Evolutionary conservation across 1,140 invertebrate species (phyloP).

Genomic region (Cephus cinctus): DNA sequence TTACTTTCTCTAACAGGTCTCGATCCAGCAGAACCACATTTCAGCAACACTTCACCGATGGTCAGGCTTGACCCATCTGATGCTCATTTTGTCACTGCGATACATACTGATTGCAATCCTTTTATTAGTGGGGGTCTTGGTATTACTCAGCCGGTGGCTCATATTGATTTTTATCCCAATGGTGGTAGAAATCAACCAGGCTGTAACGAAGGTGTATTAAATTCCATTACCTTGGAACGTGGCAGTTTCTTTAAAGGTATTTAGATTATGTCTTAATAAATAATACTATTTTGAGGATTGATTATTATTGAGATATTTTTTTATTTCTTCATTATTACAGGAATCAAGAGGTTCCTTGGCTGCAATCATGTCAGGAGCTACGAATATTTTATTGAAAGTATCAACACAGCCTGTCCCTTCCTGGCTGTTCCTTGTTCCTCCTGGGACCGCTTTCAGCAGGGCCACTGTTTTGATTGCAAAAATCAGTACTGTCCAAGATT

Average conservation of each 20-base stretch:
- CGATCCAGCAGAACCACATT: slow-evolving; percentile 91
- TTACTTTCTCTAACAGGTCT: slow-evolving; percentile 62
- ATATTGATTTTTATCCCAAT: slow-evolving; percentile 90
- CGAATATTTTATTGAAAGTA: slow-evolving; percentile 83
- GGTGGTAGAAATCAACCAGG: slow-evolving; percentile 84
- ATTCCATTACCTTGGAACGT: slow-evolving; percentile 66
- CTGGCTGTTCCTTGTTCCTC: slow-evolving; percentile 73
- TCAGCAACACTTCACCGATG: slow-evolving; percentile 76
- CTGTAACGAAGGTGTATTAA: slow-evolving; percentile 70
- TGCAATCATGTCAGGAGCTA: slow-evolving; percentile 86
- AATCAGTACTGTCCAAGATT: slow-evolving; percentile 69
- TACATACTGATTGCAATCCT: slow-evolving; percentile 84
- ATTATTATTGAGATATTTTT: neutral
- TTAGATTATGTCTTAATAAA: no score
- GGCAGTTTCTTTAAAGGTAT: slow-evolving; percentile 64
- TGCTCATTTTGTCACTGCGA: slow-evolving; percentile 82
- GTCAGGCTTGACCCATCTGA: slow-evolving; percentile 84
- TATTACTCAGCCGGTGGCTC: slow-evolving; percentile 76
- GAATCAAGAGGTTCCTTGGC: slow-evolving; percentile 73
- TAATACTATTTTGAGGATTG: neutral
- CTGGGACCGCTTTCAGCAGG: slow-evolving; percentile 73
- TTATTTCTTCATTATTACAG: slow-evolving; percentile 58
- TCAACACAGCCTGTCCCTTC: slow-evolving; percentile 74
- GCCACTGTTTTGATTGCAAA: slow-evolving; percentile 73
- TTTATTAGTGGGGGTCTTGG: slow-evolving; percentile 80